A percentile compares a stretch with the other conserved stretches of the same genome.
Conservation (phyloP, 1,140 invertebrate genomes). For the Phthorimaea operculella region DNA sequence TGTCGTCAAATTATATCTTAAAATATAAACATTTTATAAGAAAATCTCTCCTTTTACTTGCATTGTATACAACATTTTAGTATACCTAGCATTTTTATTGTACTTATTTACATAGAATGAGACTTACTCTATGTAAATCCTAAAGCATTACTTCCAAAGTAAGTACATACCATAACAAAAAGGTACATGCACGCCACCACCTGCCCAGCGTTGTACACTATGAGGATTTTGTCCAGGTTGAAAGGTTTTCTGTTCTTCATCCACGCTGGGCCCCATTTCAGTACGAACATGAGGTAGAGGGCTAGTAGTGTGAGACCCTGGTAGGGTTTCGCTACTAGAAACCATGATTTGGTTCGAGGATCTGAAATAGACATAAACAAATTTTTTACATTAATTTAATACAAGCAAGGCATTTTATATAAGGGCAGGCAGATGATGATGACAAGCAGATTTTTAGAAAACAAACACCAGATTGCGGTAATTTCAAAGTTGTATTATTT, state of each 20-base stretch:
- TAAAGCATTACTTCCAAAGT: no score
- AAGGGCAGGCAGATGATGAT: background rate
- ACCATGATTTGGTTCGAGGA: conserved; percentile 38
- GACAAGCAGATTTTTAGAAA: no score
- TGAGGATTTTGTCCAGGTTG: conserved; percentile 69
- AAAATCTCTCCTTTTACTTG: no score
- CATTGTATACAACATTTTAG: no score
- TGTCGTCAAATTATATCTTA: no score
- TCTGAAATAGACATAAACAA: conserved; percentile 29
- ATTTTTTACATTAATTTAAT: background rate
- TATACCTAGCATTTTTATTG: no score
- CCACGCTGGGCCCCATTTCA: conserved; percentile 51
- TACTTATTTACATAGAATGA: no score
- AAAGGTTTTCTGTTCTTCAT: conserved; percentile 50
- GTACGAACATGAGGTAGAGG: conserved; percentile 36
- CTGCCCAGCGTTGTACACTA: conserved; percentile 80
- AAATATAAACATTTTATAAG: no score
- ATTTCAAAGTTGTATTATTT: no score
- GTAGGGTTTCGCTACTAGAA: conserved; percentile 36
- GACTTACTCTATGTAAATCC: no score
- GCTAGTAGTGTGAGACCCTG: conserved; percentile 24
- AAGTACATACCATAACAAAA: conserved; percentile 32
- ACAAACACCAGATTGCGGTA: no score
- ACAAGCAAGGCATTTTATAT: background rate
- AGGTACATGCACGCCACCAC: conserved; percentile 70